Percentiles rank a stretch among this genome's conserved stretches.
Evolutionary conservation across 2,888 invertebrate species (phyloP).

Genomic region (Ennomos erosarius): DNA sequence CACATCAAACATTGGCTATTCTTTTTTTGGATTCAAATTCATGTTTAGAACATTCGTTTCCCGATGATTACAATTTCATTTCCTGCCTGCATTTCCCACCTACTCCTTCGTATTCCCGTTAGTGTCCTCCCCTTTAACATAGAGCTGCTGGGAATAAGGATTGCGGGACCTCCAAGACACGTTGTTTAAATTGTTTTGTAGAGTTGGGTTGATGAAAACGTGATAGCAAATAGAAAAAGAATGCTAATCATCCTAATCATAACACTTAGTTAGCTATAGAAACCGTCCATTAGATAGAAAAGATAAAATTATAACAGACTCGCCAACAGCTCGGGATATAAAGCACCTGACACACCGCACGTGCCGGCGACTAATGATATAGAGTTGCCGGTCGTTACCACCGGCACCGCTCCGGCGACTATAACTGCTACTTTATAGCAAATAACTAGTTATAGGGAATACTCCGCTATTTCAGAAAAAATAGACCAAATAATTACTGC

Average conservation of each 20-base stretch:
- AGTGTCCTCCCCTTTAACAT: no score
- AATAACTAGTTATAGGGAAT: constrained; percentile 36
- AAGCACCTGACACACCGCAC: constrained; percentile 56
- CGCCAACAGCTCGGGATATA: constrained; percentile 26
- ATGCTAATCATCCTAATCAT: no score
- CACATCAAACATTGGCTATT: no score
- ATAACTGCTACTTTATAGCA: constrained; percentile 48
- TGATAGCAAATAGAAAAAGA: no score
- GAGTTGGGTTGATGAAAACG: neutral
- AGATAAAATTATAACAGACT: constrained; percentile 9
- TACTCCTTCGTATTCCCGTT: no score
- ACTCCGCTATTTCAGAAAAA: constrained; percentile 44
- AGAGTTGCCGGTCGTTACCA: constrained; percentile 48
- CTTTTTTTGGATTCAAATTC: no score
- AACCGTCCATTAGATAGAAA: neutral
- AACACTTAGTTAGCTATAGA: neutral
- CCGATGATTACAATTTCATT: no score
- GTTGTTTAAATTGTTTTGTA: no score
- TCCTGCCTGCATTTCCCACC: no score
- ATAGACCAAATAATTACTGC: constrained; percentile 41
- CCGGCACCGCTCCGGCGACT: constrained; percentile 34
- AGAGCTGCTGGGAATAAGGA: no score
- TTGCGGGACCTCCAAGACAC: no score
- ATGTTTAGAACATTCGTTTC: no score
- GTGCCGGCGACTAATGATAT: constrained; percentile 65